Conservation (phyloP, 2,888 invertebrate genomes). For the Eumacrocentrus americanus region DNA sequence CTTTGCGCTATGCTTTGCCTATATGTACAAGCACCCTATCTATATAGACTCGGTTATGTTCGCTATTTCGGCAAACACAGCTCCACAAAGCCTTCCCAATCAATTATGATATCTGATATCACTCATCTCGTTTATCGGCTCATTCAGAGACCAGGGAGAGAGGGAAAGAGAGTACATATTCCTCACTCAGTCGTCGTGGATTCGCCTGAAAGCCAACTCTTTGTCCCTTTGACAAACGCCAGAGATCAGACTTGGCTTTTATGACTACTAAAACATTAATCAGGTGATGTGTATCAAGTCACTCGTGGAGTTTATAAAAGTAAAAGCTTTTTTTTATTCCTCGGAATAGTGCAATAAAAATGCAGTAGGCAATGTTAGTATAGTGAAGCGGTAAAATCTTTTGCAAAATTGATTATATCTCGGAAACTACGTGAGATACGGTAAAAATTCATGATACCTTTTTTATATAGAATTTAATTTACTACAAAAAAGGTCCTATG, state of each 20-base stretch:
- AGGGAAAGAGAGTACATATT: no score
- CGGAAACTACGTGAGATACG: no score
- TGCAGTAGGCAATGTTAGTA: no score
- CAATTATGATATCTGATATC: constrained; percentile 23
- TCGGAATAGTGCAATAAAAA: no score
- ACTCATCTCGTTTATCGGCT: constrained; percentile 13
- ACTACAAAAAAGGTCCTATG: no score
- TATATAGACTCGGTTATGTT: constrained; percentile 5
- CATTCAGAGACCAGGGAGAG: no score
- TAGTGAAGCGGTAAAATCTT: no score
- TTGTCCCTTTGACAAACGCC: constrained; percentile 19
- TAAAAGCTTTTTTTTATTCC: neutral
- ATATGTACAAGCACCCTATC: no score
- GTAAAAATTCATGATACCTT: no score
- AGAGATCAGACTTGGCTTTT: constrained; percentile 44
- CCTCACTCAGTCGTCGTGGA: constrained; percentile 5
- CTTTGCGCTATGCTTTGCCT: neutral
- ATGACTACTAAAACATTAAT: constrained; percentile 45
- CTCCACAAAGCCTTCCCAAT: constrained; percentile 18
- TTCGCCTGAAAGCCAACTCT: constrained; percentile 24
- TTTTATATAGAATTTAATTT: no score
- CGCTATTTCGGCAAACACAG: constrained; percentile 22
- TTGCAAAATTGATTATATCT: no score
- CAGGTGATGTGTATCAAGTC: neutral
- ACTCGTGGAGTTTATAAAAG: neutral